Conservation (phyloP, 2,888 invertebrate genomes). For the Chymomyza fuscimana region DNA sequence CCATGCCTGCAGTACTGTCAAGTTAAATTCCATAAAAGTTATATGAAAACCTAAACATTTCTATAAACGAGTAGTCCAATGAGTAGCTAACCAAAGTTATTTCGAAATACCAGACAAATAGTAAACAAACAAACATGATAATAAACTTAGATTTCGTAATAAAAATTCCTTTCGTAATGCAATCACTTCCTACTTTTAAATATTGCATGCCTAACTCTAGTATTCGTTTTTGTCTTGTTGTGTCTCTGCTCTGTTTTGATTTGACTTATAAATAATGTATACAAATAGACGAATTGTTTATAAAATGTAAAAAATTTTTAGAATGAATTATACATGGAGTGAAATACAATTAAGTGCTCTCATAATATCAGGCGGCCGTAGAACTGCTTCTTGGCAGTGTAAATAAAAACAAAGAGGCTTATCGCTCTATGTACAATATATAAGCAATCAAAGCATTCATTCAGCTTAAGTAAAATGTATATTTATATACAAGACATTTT, state of each 20-base stretch:
- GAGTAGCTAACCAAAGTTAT: not conserved
- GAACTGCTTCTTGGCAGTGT: not conserved
- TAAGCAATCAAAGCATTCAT: not conserved
- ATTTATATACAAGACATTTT: no score
- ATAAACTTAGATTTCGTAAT: slow-evolving; percentile 18
- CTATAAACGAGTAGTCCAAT: no score
- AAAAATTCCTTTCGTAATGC: slow-evolving; percentile 11
- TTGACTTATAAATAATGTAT: slow-evolving; percentile 8
- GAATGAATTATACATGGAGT: not conserved
- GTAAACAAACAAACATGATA: slow-evolving; percentile 15
- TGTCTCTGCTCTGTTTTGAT: slow-evolving; percentile 14
- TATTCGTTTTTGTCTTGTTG: slow-evolving; percentile 20
- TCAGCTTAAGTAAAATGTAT: no score
- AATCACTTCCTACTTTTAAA: slow-evolving; percentile 55
- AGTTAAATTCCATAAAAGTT: no score
- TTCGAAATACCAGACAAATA: not conserved
- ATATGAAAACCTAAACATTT: no score
- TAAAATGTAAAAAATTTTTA: not conserved
- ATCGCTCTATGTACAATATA: not conserved
- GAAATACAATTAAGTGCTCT: not conserved
- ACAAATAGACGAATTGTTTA: not conserved
- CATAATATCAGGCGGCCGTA: not conserved
- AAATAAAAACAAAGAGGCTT: not conserved
- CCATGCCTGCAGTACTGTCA: no score
- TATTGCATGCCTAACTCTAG: slow-evolving; percentile 39